A percentile compares a stretch with the other conserved stretches of the same genome.
Evolutionary conservation across 92 coral and sea anemone genomes (phyloP).

Genomic region (Porites lobata): DNA sequence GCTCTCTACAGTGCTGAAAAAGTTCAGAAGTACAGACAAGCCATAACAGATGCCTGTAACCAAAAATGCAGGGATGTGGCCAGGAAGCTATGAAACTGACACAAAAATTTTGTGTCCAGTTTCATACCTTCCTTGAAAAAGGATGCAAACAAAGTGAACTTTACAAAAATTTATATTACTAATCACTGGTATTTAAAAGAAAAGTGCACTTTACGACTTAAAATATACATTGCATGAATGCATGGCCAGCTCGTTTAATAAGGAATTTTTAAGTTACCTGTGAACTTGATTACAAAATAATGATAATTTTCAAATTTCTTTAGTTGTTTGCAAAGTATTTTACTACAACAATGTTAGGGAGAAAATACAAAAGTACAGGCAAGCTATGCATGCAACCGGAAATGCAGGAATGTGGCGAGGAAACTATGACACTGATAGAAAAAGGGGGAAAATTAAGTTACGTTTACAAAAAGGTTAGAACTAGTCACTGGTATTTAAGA

Average conservation of each 20-base stretch:
- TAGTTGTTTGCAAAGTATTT: too few species aligned
- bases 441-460: neutral
- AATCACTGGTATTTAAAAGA: too few species aligned
- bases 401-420: conserved; percentile 15
- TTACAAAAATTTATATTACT: neutral
- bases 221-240: too few species aligned
- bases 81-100: conserved; percentile 1
- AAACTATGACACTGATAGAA: neutral
- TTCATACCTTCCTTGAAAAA: neutral
- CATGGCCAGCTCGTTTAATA: too few species aligned
- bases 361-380: conserved; percentile 24
- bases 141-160: neutral
- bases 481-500: too few species aligned
- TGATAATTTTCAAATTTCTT: too few species aligned
- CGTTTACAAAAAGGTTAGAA: neutral
- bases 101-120: neutral
- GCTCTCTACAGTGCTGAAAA: neutral
- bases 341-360: neutral
- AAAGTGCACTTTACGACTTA: too few species aligned
- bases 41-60: conserved; percentile 7
- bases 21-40: conserved; percentile 24
- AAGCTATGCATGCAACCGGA: conserved; percentile 18
- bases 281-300: too few species aligned
- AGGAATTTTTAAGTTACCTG: too few species aligned
- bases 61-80: conserved; percentile 22